phyloP scores from a whole-genome alignment of 2,888 invertebrate genomes.

The Diadromus collaris region DNA sequence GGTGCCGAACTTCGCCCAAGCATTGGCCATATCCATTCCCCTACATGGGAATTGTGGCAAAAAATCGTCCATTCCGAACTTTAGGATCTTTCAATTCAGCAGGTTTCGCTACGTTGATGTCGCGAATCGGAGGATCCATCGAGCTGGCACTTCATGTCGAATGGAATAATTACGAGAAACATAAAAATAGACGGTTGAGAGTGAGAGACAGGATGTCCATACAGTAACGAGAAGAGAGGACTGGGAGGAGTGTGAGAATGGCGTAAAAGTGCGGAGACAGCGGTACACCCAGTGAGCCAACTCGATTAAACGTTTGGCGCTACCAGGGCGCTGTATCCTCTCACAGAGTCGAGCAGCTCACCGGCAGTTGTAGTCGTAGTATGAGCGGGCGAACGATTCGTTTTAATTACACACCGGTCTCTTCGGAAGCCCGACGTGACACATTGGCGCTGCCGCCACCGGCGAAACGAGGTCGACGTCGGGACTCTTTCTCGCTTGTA shows the following conservation, averaged over 20 bases:
- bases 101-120: slow-evolving; percentile 34
- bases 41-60: no score
- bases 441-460: slow-evolving; percentile 59
- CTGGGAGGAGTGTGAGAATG: slow-evolving; percentile 40
- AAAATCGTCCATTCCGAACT: slow-evolving; percentile 1
- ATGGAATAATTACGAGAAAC: slow-evolving; percentile 64
- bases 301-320: slow-evolving; percentile 66
- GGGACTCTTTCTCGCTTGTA: slow-evolving; percentile 44
- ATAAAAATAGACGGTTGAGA: slow-evolving; percentile 37
- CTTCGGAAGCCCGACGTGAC: slow-evolving; percentile 62
- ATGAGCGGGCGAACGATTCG: slow-evolving; percentile 55
- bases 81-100: slow-evolving; percentile 21
- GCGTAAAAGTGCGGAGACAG: slow-evolving; percentile 66
- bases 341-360: slow-evolving; percentile 12
- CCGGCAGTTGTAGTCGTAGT: slow-evolving; percentile 23
- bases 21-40: no score
- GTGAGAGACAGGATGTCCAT: slow-evolving; percentile 36
- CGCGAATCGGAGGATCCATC: slow-evolving; percentile 52
- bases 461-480: slow-evolving; percentile 58
- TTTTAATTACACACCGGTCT: slow-evolving; percentile 64
- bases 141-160: slow-evolving; percentile 58
- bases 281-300: slow-evolving; percentile 62
- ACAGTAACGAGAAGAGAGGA: neutral
- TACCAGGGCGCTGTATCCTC: slow-evolving; percentile 21
- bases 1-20: no score